phyloP scores from a whole-genome alignment of 2,888 invertebrate genomes.

The Lochmaea capreae region DNA sequence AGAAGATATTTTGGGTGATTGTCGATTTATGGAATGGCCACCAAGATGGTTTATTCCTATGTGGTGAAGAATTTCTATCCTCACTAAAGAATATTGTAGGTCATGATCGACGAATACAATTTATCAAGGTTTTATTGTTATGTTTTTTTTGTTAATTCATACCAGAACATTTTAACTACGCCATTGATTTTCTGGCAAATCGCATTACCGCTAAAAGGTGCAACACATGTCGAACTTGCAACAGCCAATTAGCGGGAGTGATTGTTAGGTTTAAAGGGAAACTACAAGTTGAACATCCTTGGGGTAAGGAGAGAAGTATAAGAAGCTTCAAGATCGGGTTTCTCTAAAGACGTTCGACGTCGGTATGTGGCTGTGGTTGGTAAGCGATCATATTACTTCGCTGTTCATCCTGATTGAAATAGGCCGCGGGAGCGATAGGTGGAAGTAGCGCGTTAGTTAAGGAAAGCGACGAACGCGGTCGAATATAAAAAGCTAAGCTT shows the following conservation, averaged over 20 bases:
- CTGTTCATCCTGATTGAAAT: conserved; percentile 23
- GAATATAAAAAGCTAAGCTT: background rate
- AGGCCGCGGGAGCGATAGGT: conserved; percentile 13
- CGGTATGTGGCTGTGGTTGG: conserved; percentile 35
- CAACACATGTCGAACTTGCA: conserved; percentile 40
- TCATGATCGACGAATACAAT: no score
- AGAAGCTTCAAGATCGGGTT: conserved; percentile 33
- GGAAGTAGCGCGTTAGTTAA: conserved; percentile 3
- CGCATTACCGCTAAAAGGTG: conserved; percentile 36
- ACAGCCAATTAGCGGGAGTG: conserved; percentile 42
- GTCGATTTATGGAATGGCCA: no score
- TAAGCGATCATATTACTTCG: conserved; percentile 42
- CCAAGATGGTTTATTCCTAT: no score
- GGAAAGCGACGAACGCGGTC: background rate
- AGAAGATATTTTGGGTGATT: no score
- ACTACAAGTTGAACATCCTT: conserved; percentile 12
- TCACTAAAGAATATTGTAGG: no score
- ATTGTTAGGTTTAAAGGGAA: conserved; percentile 37
- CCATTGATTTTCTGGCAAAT: conserved; percentile 22
- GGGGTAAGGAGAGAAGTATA: conserved; percentile 6
- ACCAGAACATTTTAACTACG: background rate
- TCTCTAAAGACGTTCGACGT: conserved; percentile 39
- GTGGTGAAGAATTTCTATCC: no score
- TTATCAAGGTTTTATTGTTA: no score
- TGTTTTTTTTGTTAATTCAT: background rate